These are phyloP conservation scores for Dendrolimus pini DNA, from an alignment of 2,888 invertebrate species.

Conservation along the genomic window DNA sequence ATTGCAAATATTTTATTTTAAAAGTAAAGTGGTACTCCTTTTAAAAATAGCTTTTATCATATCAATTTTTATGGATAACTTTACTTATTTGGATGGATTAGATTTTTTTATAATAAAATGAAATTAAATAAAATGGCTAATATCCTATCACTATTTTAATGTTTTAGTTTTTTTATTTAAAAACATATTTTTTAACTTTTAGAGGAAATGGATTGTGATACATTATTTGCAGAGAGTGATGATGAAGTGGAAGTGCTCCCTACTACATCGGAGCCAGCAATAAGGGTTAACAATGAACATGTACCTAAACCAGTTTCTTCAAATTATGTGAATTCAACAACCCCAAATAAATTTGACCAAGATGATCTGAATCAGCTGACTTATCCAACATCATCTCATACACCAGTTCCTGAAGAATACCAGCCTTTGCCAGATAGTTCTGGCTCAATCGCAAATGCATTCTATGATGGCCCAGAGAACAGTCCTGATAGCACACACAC, in stretches of 20 bases:
- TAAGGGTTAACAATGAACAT: slow-evolving; percentile 28
- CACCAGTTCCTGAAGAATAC: slow-evolving; percentile 67
- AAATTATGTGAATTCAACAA: slow-evolving; percentile 53
- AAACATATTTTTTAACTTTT: slow-evolving; percentile 31
- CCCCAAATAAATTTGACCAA: slow-evolving; percentile 46
- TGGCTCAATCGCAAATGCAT: slow-evolving; percentile 49
- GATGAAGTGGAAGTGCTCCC: slow-evolving; percentile 74
- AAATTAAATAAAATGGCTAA: too few relatives aligned
- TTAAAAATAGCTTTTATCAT: not conserved
- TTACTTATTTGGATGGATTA: slow-evolving; percentile 2
- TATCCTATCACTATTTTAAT: too few relatives aligned
- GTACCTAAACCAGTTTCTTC: slow-evolving; percentile 46
- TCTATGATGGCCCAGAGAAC: slow-evolving; percentile 5
- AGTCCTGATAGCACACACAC: slow-evolving; percentile 33
- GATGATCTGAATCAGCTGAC: slow-evolving; percentile 40
- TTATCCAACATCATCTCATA: slow-evolving; percentile 49
- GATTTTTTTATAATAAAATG: not conserved
- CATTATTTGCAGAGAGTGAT: slow-evolving; percentile 80
- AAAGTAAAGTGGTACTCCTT: too few relatives aligned
- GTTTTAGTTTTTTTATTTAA: not conserved
- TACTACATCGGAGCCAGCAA: slow-evolving; percentile 28
- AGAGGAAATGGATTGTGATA: slow-evolving; percentile 80
- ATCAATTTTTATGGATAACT: slow-evolving; percentile 4
- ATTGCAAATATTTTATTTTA: too few relatives aligned
- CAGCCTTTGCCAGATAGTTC: slow-evolving; percentile 67